Conservation (phyloP, 2,888 invertebrate genomes). For the Drosophila paranaensis region DNA sequence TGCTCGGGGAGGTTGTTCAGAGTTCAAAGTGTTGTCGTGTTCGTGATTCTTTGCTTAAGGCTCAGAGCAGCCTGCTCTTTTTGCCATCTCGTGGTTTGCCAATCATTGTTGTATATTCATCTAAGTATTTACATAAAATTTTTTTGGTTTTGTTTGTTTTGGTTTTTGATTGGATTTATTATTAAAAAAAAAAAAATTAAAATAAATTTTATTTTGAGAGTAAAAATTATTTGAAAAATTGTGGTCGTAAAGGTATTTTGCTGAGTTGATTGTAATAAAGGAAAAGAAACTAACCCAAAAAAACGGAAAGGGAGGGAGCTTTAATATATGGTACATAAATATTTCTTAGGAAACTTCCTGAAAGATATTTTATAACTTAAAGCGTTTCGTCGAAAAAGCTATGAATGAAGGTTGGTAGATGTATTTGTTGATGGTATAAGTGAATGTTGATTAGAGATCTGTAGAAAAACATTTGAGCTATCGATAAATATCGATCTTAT, state of each 20-base stretch:
- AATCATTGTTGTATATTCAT: conserved; percentile 85
- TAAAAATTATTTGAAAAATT: conserved; percentile 29
- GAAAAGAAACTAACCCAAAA: conserved; percentile 5
- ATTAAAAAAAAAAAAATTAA: conserved; percentile 28
- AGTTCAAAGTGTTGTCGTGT: conserved; percentile 30
- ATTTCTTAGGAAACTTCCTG: background rate
- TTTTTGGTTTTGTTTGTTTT: background rate
- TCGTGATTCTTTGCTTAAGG: conserved; percentile 47
- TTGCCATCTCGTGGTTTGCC: conserved; percentile 85
- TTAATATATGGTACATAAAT: conserved; percentile 34
- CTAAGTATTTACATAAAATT: conserved; percentile 81
- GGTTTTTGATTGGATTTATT: conserved; percentile 59
- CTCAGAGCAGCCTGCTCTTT: conserved; percentile 85
- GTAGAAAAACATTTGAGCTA: background rate
- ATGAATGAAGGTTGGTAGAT: conserved; percentile 15
- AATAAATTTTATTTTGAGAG: conserved; percentile 25
- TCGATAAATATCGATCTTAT: background rate
- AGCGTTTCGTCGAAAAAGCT: conserved; percentile 31
- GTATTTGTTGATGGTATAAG: conserved; percentile 10
- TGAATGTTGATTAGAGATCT: conserved; percentile 29
- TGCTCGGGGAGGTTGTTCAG: conserved; percentile 11
- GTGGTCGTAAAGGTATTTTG: conserved; percentile 10
- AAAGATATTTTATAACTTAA: conserved; percentile 6
- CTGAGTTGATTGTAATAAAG: background rate
- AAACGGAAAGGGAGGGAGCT: conserved; percentile 5